A percentile compares a stretch with the other conserved stretches of the same genome.
Evolutionary conservation across 2,888 invertebrate genomes (phyloP).

Genomic region (Miltochrista miniata): DNA sequence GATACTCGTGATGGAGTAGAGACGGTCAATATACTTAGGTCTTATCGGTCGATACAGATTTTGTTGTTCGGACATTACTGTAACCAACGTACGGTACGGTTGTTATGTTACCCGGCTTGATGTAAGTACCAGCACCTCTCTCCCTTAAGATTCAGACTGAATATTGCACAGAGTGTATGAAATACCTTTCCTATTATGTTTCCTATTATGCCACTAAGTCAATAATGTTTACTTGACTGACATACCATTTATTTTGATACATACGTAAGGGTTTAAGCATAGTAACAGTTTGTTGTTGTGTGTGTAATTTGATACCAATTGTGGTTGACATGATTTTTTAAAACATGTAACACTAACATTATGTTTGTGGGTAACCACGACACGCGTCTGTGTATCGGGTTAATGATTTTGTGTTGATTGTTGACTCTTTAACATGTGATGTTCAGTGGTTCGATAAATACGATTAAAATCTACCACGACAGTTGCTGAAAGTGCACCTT

Average conservation of each 20-base stretch:
- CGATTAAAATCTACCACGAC: not conserved
- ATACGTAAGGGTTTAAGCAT: not conserved
- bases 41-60: not conserved
- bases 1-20: not conserved
- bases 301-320: constrained; percentile 33
- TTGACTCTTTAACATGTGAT: constrained; percentile 2
- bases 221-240: no score
- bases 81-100: not conserved
- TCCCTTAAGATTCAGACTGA: no score
- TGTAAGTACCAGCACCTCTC: no score
- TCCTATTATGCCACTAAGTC: no score
- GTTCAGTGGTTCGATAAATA: constrained; percentile 4
- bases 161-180: no score
- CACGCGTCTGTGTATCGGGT: constrained; percentile 41
- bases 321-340: constrained; percentile 43
- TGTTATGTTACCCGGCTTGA: no score
- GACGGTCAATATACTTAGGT: not conserved
- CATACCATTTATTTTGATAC: no score
- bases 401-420: constrained; percentile 21
- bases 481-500: not conserved
- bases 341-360: constrained; percentile 22
- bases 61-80: not conserved
- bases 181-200: no score
- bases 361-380: constrained; percentile 40
- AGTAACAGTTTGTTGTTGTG: constrained; percentile 7